Conservation (phyloP, 2,797 vertebrate species). For the Notolepis coatsorum region DNA sequence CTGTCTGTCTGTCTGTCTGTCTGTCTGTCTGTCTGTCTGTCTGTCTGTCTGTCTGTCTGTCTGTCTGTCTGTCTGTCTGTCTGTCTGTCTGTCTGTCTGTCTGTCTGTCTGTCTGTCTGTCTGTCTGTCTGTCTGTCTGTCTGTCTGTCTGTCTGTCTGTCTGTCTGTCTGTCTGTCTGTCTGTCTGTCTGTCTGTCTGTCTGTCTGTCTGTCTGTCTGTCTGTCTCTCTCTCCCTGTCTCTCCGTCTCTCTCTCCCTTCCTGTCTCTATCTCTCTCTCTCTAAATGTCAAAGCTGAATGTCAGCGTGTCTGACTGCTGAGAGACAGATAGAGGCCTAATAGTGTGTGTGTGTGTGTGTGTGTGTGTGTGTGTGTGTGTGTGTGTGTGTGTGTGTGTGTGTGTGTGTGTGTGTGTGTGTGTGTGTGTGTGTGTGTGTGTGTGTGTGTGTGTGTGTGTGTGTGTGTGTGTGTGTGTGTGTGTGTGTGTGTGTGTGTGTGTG, state of each 20-base stretch:
- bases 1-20: constrained; percentile 87
- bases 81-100: constrained; percentile 89
- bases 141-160: constrained; percentile 93
- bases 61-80: constrained; percentile 80
- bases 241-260: background rate
- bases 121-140: constrained; percentile 70
- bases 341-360: constrained; percentile 35
- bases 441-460: background rate
- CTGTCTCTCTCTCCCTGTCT: constrained; percentile 14
- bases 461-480: background rate
- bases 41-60: constrained; percentile 24
- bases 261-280: no score
- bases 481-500: background rate
- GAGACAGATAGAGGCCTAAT: constrained; percentile 52
- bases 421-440: background rate
- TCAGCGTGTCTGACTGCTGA: constrained; percentile 35
- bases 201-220: constrained; percentile 9
- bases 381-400: constrained; percentile 1
- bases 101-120: constrained; percentile 15
- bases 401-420: constrained; percentile 21
- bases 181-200: constrained; percentile 25
- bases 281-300: constrained; percentile 53
- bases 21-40: constrained; percentile 83
- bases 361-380: background rate
- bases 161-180: constrained; percentile 12